phyloP scores from a whole-genome alignment of 2,888 invertebrate genomes.

The Phania funesta region DNA sequence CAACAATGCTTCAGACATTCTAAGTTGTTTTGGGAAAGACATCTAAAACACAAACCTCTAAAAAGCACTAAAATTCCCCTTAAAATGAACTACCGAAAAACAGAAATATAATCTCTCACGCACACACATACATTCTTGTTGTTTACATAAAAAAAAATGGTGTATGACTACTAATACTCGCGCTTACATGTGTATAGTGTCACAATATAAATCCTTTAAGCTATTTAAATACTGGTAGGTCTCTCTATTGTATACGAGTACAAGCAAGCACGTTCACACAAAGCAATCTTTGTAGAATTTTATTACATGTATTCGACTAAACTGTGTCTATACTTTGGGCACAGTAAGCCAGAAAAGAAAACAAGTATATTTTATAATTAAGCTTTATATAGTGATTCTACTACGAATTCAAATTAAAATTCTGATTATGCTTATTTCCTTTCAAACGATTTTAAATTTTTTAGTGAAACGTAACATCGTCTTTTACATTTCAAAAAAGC shows the following conservation, averaged over 20 bases:
- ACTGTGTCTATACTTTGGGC: background rate
- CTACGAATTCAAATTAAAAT: too few relatives aligned
- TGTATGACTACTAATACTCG: background rate
- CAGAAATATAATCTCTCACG: background rate
- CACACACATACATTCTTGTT: background rate
- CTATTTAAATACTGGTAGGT: background rate
- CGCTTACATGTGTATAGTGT: too few relatives aligned
- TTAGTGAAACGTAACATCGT: too few relatives aligned
- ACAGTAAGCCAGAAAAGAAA: background rate
- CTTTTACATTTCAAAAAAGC: too few relatives aligned
- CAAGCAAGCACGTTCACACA: background rate
- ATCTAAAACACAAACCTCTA: background rate
- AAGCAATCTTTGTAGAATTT: slow-evolving; percentile 27
- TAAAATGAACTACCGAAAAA: background rate
- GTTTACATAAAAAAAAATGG: background rate
- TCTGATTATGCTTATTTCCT: too few relatives aligned
- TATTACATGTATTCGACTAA: slow-evolving; percentile 14
- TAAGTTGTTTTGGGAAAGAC: background rate
- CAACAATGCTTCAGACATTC: background rate
- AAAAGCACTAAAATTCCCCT: too few relatives aligned
- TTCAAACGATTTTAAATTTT: too few relatives aligned
- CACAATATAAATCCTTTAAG: background rate
- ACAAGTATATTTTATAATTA: too few relatives aligned
- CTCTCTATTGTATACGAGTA: background rate
- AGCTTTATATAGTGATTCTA: too few relatives aligned